Conservation (phyloP, 2,797 vertebrate genomes). For the Tenualosa thibaudeaui region DNA sequence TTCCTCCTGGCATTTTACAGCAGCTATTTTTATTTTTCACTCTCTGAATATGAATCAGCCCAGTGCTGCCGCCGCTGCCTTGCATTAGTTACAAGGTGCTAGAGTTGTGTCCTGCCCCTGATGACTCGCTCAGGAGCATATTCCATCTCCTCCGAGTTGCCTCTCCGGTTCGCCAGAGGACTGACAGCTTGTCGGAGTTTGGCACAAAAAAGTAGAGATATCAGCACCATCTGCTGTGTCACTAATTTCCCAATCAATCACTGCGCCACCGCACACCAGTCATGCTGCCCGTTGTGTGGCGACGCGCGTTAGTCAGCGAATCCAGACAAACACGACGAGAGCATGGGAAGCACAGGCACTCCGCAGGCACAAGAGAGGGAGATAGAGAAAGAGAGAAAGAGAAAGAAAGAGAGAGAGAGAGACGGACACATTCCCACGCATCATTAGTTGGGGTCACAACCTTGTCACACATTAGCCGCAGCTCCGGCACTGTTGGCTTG, state of each 20-base stretch:
- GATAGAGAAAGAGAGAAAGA: neutral
- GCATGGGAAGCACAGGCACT: neutral
- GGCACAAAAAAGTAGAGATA: neutral
- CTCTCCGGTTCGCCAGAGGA: neutral
- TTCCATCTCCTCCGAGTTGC: neutral
- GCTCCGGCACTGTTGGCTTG: conserved; percentile 9
- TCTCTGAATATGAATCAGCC: neutral
- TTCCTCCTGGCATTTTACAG: neutral
- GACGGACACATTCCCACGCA: neutral
- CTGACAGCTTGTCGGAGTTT: conserved; percentile 13
- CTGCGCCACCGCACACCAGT: neutral
- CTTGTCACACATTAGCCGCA: neutral
- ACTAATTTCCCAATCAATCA: conserved; percentile 23
- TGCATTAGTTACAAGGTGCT: neutral
- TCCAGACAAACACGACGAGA: neutral
- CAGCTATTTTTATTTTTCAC: neutral
- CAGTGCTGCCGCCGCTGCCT: neutral
- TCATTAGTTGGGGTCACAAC: conserved; percentile 4
- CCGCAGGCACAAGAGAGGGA: neutral
- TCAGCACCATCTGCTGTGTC: conserved; percentile 23
- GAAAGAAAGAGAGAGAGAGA: neutral
- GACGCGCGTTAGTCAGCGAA: neutral
- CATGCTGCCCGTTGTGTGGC: neutral
- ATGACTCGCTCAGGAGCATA: neutral
- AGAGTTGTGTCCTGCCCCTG: neutral